Evolutionary conservation across 2,797 vertebrate species (phyloP), one percentile per base, ranked within the genome.

Genomic region (Antrozous pallidus): DNA sequence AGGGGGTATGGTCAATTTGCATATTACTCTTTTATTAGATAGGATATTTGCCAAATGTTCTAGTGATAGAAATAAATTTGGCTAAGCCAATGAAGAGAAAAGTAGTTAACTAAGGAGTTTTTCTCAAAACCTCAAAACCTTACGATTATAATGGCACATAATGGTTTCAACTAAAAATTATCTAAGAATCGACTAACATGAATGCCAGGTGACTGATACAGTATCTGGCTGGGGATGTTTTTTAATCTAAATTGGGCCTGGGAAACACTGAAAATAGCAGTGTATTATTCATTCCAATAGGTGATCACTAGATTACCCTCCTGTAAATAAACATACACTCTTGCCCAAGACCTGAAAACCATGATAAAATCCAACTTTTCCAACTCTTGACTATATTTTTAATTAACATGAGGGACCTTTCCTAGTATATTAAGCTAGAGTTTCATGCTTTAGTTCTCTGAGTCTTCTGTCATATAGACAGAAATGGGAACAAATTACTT

Each of bases 91-190:
- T 3, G 51, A 22, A 73, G 2, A 94, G 28, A 84, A 90, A 95
- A 91, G 14, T 69, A 84, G 56, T 80, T 93, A 92, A 54, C 16
- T 24, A 77, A 80, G 49, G 54, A 90, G 14, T 20, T 93, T 54
- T 79, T 61, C 28, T 38, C 63, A 82, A 89, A 93, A 17, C 40
- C 33, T 6, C 56, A 42, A 91, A 88, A 70, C 36, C 38, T 71
- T 49, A 78, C 11, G 3, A 78, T 18, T 47, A 95, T 24, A 91
- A 85, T 36, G 56, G 86, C 12, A 73, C 24, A 42, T 40, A 42
- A 85, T 14, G 38, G 20, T 73, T 85, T 93, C 45, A 90, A 65
- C 8, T 82, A 6, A 90, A 95, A 97, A 86, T 91, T 85, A 85
- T 13, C 61, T 86, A 86, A 74, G 45, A 84, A 49, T 28, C 18